Evolutionary conservation across 2,888 invertebrate genomes (phyloP).

Genomic region (Cosmia pyralina): DNA sequence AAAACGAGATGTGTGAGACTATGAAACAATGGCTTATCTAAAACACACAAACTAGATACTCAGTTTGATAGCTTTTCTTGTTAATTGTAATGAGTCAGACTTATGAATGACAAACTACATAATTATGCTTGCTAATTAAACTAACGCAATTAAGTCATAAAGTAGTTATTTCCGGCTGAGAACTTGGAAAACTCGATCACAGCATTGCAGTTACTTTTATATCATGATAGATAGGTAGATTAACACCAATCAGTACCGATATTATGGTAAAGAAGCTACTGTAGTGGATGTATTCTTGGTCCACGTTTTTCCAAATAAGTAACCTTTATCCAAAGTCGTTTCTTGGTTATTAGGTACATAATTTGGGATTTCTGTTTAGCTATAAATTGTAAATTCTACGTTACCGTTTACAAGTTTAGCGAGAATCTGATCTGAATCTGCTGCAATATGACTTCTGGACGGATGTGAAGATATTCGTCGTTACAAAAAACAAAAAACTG

Average conservation of each 20-base stretch:
- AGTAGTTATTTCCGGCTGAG: constrained; percentile 36
- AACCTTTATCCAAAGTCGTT: not conserved
- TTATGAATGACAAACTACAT: constrained; percentile 16
- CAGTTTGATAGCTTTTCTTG: constrained; percentile 39
- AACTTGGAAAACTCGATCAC: not conserved
- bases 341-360: not conserved
- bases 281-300: not conserved
- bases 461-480: not conserved
- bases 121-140: not conserved
- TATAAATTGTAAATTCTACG: not conserved
- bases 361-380: not conserved
- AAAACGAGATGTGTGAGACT: not conserved
- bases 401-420: not conserved
- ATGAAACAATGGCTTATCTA: constrained; percentile 23
- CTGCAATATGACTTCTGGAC: not conserved
- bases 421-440: not conserved
- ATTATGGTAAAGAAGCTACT: not conserved
- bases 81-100: constrained; percentile 45
- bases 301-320: not conserved
- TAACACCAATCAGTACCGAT: not conserved
- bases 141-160: constrained; percentile 2
- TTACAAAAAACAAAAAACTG: not conserved
- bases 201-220: not conserved
- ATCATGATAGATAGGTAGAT: not conserved
- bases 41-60: constrained; percentile 57